Evolutionary conservation across 2,888 invertebrate species (phyloP).

Genomic region (Phaonia tiefii): DNA sequence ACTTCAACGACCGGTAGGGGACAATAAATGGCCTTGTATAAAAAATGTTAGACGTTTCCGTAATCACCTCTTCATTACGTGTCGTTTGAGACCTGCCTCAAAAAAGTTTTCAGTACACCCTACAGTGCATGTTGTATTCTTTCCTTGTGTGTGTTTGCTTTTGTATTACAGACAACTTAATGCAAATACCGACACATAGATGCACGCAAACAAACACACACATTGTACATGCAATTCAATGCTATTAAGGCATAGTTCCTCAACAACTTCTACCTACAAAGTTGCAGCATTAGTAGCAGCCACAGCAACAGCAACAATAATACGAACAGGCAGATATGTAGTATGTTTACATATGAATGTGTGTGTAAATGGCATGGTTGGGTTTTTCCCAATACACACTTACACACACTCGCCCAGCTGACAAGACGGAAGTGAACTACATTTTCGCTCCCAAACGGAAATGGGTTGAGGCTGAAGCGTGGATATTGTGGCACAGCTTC

Average conservation of each 20-base stretch:
- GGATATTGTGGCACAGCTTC: constrained; percentile 59
- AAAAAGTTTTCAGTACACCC: too few species aligned
- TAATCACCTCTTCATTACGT: too few species aligned
- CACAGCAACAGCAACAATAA: constrained; percentile 24
- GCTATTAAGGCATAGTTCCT: constrained; percentile 51
- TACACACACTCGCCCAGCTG: constrained; percentile 52
- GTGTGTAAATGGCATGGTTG: constrained; percentile 27
- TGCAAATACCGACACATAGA: not conserved
- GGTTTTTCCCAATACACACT: constrained; percentile 53
- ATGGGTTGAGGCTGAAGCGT: constrained; percentile 60
- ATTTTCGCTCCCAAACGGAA: constrained; percentile 62
- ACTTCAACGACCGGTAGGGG: too few species aligned
- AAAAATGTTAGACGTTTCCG: too few species aligned
- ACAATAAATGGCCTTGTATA: too few species aligned
- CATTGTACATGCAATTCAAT: constrained; percentile 30
- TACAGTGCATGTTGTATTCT: too few species aligned
- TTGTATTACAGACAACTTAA: constrained; percentile 30
- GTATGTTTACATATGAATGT: not conserved
- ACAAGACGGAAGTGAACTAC: constrained; percentile 64
- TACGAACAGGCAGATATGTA: too few species aligned
- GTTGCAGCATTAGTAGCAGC: constrained; percentile 39
- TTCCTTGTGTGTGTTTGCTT: not conserved
- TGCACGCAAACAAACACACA: not conserved
- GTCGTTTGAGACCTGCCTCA: too few species aligned
- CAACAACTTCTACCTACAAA: constrained; percentile 56